Evolutionary conservation across 2,113 vertebrate genomes (phyloP).

Genomic region (Phaethon lepturus): DNA sequence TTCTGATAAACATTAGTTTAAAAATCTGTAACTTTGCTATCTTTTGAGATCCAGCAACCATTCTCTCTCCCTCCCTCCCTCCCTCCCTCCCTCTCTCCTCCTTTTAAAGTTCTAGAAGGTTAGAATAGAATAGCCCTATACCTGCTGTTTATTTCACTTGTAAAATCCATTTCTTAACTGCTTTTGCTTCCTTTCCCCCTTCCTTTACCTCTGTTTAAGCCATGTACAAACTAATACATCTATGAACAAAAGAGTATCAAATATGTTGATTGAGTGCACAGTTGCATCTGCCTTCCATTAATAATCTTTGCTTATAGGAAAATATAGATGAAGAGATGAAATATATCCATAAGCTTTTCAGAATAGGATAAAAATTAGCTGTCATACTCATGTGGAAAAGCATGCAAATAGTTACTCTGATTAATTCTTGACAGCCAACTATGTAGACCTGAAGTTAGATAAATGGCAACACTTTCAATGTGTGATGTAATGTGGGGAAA

Average conservation of each 20-base stretch:
- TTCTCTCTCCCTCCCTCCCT: not conserved
- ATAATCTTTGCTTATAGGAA: not conserved
- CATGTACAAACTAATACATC: not conserved
- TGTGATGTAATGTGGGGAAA: not conserved
- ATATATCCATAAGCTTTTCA: not conserved
- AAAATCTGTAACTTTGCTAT: not conserved
- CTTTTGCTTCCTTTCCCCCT: not conserved
- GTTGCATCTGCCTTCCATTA: not conserved
- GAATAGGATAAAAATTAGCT: not conserved
- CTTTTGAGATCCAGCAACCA: not conserved
- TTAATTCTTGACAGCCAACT: not conserved
- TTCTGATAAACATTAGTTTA: not conserved
- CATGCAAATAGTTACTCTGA: not conserved
- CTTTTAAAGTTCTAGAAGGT: not conserved
- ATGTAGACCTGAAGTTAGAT: not conserved
- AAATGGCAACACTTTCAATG: not conserved
- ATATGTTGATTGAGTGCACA: not conserved
- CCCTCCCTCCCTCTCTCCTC: rapidly evolving
- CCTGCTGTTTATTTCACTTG: not conserved
- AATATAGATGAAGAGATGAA: not conserved
- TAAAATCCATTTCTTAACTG: not conserved
- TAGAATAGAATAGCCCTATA: not conserved
- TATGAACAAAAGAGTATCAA: not conserved
- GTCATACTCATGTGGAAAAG: not conserved
- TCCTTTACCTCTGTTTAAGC: not conserved